Evolutionary conservation across 2,888 invertebrate genomes (phyloP), one percentile per base, ranked within the genome.

Genomic region (Drosophila mercatorum): DNA sequence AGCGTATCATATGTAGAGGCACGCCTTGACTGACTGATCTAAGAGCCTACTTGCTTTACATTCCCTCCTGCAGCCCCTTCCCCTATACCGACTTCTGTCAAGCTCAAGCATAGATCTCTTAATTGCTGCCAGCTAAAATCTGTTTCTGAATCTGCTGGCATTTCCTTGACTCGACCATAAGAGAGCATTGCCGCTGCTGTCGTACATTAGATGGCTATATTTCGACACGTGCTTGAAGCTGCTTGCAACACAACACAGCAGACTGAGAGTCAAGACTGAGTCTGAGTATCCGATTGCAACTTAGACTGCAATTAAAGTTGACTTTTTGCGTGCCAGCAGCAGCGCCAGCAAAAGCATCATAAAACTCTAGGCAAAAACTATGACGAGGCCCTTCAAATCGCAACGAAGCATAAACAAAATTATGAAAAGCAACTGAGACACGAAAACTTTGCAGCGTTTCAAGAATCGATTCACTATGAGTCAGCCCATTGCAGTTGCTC

Each of bases 301-400:
- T 78, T 57, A 55, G 68, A 65, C 70, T 83, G 89, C 89, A 84
- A 86, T 88, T 86, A 88, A 76, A 83, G 83, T 88, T 88, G 89
- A 78, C 75, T 68, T 46, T 61, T 75, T 75, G 41, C 43, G 44
- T 64, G 47, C 55, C 69, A 53, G 36, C 60, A 44, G 22, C 22
- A 22, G 22, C 22, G 22, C 2, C 22, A 22, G 22, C 22, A 22
- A 36, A 52, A 72, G 58, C 72, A 72, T 72, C 66, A 56, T 59
- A 72, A 73, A 67, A 55, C 49, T 41, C 17, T 46, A 58, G 53
- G 46, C 17, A 43, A 36, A 66, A 81, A 79, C 76, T 82, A 80
- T 80, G 80, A 80, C 82, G 80, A 78, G 81, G 80, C 81, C 81
- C 83, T 81, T 83, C 75, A 75, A 78, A 72, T 72, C 55, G 78